phyloP scores from a whole-genome alignment of 2,113 vertebrate species.

The Nymphicus hollandicus region DNA sequence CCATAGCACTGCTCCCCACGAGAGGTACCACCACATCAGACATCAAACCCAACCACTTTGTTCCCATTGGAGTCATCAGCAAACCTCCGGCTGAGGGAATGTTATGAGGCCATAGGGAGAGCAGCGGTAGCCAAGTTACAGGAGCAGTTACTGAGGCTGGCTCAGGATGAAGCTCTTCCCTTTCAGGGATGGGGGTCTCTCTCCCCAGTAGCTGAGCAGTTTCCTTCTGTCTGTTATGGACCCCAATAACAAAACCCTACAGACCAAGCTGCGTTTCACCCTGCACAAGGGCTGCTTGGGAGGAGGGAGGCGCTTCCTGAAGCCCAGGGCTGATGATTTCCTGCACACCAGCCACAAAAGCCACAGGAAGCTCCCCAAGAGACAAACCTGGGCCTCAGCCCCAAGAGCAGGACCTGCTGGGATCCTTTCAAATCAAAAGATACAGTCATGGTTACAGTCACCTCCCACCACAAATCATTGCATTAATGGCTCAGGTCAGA shows the following conservation, averaged over 20 bases:
- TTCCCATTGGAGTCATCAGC: neutral
- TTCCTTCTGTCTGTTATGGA: slow-evolving; percentile 3
- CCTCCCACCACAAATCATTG: neutral
- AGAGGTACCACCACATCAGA: neutral
- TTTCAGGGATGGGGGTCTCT: neutral
- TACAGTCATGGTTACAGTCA: neutral
- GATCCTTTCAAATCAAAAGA: neutral
- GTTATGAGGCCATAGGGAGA: neutral
- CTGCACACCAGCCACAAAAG: slow-evolving; percentile 40
- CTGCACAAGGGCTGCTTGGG: neutral
- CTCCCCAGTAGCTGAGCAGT: neutral
- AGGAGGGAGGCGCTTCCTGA: slow-evolving; percentile 34
- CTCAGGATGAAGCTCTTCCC: neutral
- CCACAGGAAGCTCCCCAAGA: slow-evolving; percentile 33
- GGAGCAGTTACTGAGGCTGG: neutral
- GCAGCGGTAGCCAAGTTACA: neutral
- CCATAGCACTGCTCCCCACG: neutral
- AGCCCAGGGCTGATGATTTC: slow-evolving; percentile 31
- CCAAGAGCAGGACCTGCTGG: neutral
- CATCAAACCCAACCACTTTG: neutral
- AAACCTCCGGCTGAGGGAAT: neutral
- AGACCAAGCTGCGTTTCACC: neutral
- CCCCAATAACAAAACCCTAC: slow-evolving; percentile 17
- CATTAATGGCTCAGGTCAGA: neutral
- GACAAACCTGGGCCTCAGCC: neutral